A percentile compares a stretch with the other conserved stretches of the same genome.
These are phyloP conservation scores for Sinocyclocheilus grahami DNA, from an alignment of 2,113 vertebrate species.

Conservation along the genomic window DNA sequence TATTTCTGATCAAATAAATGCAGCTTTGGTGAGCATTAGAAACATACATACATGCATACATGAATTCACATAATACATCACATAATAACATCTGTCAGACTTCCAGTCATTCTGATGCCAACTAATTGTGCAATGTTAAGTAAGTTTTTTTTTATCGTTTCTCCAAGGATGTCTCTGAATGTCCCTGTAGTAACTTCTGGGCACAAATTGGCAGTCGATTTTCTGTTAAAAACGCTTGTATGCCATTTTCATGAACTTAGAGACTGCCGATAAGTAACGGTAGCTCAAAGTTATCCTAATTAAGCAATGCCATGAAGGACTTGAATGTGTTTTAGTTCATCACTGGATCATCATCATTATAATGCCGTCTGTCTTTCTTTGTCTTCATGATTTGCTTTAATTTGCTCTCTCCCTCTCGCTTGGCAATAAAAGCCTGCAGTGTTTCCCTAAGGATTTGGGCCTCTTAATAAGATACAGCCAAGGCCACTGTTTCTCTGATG, in stretches of 20 bases:
- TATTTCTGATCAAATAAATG: too few species aligned
- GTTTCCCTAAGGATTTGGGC: conserved; percentile 69
- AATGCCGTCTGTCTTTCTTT: conserved; percentile 32
- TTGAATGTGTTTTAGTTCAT: background rate
- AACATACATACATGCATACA: too few species aligned
- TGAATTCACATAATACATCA: too few species aligned
- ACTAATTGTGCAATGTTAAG: too few species aligned
- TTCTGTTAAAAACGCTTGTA: background rate
- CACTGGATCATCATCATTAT: conserved; percentile 33
- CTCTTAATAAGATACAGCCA: conserved; percentile 72
- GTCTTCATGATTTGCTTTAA: conserved; percentile 50
- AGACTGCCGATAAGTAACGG: background rate
- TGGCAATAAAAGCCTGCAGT: conserved; percentile 62
- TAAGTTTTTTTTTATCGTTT: too few species aligned
- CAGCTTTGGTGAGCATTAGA: too few species aligned
- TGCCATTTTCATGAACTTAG: background rate
- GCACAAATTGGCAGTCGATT: background rate
- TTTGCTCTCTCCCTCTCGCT: conserved; percentile 35
- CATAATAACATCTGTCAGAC: too few species aligned
- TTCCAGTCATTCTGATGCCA: too few species aligned
- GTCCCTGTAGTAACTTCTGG: background rate
- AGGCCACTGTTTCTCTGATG: conserved; percentile 73
- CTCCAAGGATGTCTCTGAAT: too few species aligned
- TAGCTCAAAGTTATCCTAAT: background rate
- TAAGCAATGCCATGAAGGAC: background rate